A percentile compares a stretch with the other conserved stretches of the same genome.
Evolutionary conservation across 2,888 invertebrate genomes (phyloP).

Genomic region (Meta bourneti): DNA sequence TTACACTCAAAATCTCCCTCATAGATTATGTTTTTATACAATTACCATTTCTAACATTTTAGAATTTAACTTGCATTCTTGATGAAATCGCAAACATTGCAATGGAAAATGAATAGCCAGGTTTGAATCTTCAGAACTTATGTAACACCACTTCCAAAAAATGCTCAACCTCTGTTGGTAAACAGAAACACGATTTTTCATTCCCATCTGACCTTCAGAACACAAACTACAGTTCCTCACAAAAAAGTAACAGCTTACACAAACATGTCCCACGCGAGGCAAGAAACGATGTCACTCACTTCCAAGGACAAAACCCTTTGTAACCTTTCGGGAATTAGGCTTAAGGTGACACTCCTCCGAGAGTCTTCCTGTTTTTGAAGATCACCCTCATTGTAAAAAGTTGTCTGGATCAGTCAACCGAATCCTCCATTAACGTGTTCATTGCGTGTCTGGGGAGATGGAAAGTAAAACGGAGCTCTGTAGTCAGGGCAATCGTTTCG

Average conservation of each 20-base stretch:
- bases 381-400: not conserved
- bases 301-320: not conserved
- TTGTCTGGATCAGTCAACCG: not conserved
- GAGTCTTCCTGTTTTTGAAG: not conserved
- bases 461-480: not conserved
- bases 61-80: no score
- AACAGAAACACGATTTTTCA: not conserved
- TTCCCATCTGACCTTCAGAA: not conserved
- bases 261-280: not conserved
- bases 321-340: not conserved
- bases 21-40: no score
- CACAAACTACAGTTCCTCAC: not conserved
- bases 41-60: no score
- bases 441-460: not conserved
- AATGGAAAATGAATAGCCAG: no score
- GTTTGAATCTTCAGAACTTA: no score
- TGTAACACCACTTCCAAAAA: no score
- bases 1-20: no score
- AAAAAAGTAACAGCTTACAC: not conserved
- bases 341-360: not conserved
- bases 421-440: not conserved
- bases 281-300: not conserved
- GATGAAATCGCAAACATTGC: no score
- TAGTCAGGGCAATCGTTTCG: not conserved
- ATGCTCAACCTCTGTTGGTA: not conserved